A percentile compares a stretch with the other conserved stretches of the same genome.
These are phyloP conservation scores for Vanessa tameamea DNA, from an alignment of 1,140 invertebrate species.

Conservation along the genomic window DNA sequence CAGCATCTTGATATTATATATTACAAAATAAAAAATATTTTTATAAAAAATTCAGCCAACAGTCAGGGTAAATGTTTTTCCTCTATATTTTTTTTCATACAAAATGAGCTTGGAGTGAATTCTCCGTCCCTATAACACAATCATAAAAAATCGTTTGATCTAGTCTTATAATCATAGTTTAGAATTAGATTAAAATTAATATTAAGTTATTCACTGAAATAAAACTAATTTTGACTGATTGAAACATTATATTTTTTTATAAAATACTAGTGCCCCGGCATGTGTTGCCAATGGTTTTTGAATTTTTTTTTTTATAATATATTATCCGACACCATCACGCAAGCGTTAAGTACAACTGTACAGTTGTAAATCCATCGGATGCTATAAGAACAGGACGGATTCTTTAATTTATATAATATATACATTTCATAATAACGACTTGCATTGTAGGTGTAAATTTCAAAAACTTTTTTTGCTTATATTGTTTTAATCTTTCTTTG, in stretches of 20 bases:
- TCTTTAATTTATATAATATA: no score
- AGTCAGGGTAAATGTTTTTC: conserved; percentile 13
- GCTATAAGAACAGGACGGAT: no score
- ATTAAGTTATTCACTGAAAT: conserved; percentile 27
- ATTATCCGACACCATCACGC: no score
- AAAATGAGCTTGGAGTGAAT: conserved; percentile 54
- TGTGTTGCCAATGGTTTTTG: background rate
- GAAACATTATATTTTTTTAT: background rate
- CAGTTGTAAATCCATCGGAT: no score
- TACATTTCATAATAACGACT: no score
- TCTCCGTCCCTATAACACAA: conserved; percentile 53
- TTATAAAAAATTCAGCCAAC: background rate
- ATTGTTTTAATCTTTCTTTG: no score
- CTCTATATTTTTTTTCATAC: conserved; percentile 12
- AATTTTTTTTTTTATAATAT: background rate
- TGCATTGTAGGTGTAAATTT: background rate
- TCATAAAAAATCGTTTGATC: conserved; percentile 48
- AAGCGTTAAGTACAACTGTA: no score
- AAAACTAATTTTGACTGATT: conserved; percentile 8
- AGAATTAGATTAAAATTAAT: conserved; percentile 44
- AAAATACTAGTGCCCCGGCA: background rate
- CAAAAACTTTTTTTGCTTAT: background rate
- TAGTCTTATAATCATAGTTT: conserved; percentile 51
- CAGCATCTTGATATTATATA: background rate
- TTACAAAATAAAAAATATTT: background rate